A percentile compares a stretch with the other conserved stretches of the same genome.
Conservation (phyloP, 2,888 invertebrate species). For the Psylliodes chrysocephalus region DNA sequence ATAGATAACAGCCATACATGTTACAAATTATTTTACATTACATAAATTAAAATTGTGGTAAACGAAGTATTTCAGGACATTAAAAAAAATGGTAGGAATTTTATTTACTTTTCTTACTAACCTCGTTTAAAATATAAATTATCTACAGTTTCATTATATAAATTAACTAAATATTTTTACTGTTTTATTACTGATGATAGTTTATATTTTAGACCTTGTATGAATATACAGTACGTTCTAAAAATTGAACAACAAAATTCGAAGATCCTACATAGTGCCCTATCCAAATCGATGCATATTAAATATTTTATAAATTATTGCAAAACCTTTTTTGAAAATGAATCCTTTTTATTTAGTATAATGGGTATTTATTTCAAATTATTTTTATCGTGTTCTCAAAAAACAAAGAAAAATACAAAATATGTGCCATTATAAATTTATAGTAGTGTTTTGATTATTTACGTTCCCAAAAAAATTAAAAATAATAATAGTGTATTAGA, state of each 20-base stretch:
- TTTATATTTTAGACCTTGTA: neutral
- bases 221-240: neutral
- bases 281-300: too few species aligned
- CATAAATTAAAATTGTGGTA: conserved; percentile 47
- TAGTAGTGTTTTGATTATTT: too few species aligned
- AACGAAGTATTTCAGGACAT: conserved; percentile 35
- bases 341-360: too few species aligned
- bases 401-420: too few species aligned
- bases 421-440: too few species aligned
- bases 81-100: conserved; percentile 38
- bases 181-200: neutral
- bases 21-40: conserved; percentile 59
- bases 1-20: conserved; percentile 63
- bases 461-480: too few species aligned
- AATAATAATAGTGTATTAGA: too few species aligned
- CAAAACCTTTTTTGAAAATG: too few species aligned
- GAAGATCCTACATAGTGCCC: neutral
- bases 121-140: neutral
- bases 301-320: too few species aligned
- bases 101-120: neutral
- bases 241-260: neutral
- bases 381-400: too few species aligned
- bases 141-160: neutral
- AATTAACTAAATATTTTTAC: neutral
- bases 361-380: too few species aligned